phyloP scores from a whole-genome alignment of 2,888 invertebrate species.

The Cordylochernes scorpioides region DNA sequence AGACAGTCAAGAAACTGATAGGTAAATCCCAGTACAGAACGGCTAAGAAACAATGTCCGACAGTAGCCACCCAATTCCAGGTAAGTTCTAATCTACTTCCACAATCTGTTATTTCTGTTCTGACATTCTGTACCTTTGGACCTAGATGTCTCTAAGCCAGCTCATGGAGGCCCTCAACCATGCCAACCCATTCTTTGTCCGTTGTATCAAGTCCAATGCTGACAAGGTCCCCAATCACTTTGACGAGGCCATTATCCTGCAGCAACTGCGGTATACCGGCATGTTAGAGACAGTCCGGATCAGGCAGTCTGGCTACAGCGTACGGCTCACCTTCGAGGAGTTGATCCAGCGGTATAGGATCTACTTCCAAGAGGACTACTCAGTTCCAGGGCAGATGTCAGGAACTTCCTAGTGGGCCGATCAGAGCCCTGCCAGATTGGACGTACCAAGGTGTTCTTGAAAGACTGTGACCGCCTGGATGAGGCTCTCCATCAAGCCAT shows the following conservation, averaged over 20 bases:
- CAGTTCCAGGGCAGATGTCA: slow-evolving; percentile 59
- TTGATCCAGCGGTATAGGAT: slow-evolving; percentile 77
- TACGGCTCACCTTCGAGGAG: slow-evolving; percentile 70
- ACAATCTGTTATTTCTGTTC: background rate
- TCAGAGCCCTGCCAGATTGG: slow-evolving; percentile 71
- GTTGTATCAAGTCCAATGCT: slow-evolving; percentile 85
- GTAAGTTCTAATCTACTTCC: no score
- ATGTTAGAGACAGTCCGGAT: slow-evolving; percentile 90
- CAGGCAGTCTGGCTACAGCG: slow-evolving; percentile 78
- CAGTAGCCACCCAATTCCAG: slow-evolving; percentile 82
- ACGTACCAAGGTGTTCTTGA: slow-evolving; percentile 49
- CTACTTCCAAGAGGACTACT: slow-evolving; percentile 52
- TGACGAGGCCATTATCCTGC: slow-evolving; percentile 70
- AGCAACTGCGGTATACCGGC: slow-evolving; percentile 73
- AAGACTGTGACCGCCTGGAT: no score
- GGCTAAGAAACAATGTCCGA: slow-evolving; percentile 58
- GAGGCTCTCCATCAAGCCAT: slow-evolving; percentile 75
- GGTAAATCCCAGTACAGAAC: slow-evolving; percentile 30
- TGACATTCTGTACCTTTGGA: background rate
- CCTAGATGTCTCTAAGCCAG: slow-evolving; percentile 44
- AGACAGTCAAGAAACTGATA: slow-evolving; percentile 68
- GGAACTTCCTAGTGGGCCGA: slow-evolving; percentile 51
- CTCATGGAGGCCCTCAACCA: slow-evolving; percentile 80
- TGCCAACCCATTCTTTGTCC: slow-evolving; percentile 53
- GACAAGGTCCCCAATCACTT: slow-evolving; percentile 71